phyloP scores from a whole-genome alignment of 2,888 invertebrate genomes.

The Nezara viridula region DNA sequence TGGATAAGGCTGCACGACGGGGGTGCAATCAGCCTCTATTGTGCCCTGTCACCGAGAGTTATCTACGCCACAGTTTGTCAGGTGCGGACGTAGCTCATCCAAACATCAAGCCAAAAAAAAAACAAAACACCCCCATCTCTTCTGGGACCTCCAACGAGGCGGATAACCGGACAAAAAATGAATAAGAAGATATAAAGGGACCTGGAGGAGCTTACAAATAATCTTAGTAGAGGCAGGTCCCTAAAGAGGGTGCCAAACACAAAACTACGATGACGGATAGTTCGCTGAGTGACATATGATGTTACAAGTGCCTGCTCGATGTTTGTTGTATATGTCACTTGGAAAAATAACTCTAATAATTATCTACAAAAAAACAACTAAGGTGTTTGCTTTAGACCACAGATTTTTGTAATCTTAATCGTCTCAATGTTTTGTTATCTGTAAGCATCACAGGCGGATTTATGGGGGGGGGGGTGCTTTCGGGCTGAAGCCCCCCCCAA shows the following conservation, averaged over 20 bases:
- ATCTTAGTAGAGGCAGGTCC: not conserved
- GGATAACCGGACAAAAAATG: constrained; percentile 24
- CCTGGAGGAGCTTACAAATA: constrained; percentile 18
- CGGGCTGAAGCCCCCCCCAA: no score
- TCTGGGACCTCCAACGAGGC: constrained; percentile 13
- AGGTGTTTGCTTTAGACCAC: no score
- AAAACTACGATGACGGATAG: not conserved
- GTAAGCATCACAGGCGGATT: no score
- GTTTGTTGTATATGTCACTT: not conserved
- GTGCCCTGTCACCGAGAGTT: constrained; percentile 38
- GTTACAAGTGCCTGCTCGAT: not conserved
- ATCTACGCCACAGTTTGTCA: constrained; percentile 12
- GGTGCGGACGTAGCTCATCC: constrained; percentile 47
- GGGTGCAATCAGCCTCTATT: constrained; percentile 47
- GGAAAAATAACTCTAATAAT: no score
- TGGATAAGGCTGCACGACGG: constrained; percentile 24
- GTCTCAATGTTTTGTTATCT: no score
- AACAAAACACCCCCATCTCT: not conserved
- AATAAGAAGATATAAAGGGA: constrained; percentile 37
- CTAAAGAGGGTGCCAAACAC: not conserved
- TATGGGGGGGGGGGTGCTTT: no score
- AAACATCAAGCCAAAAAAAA: not conserved
- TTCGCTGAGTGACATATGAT: not conserved
- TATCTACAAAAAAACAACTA: no score
- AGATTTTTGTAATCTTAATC: no score